A percentile compares a stretch with the other conserved stretches of the same genome.
phyloP scores from a whole-genome alignment of 2,888 invertebrate genomes.

The Tolmerus cingulatus region DNA sequence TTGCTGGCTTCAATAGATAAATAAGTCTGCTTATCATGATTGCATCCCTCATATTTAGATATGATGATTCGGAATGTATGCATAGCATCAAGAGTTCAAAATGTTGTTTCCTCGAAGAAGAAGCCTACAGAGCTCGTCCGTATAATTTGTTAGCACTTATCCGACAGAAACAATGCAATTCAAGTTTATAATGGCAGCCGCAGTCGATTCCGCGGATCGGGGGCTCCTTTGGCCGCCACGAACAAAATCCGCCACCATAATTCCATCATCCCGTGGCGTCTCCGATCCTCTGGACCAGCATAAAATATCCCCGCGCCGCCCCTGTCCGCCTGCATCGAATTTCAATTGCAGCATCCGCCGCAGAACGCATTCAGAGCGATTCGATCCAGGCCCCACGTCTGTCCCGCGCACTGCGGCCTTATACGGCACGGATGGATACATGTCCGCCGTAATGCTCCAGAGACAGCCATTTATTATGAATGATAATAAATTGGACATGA shows the following conservation, averaged over 20 bases:
- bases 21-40: too few species aligned
- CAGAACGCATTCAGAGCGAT: background rate
- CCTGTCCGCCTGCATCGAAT: background rate
- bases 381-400: background rate
- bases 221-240: background rate
- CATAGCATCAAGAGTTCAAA: background rate
- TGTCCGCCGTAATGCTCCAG: conserved; percentile 13
- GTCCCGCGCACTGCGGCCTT: background rate
- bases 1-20: too few species aligned
- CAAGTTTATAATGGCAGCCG: background rate
- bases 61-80: too few species aligned
- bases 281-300: background rate
- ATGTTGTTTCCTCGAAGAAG: background rate
- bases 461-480: conserved; percentile 42
- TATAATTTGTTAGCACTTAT: background rate
- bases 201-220: background rate
- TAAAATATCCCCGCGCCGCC: background rate
- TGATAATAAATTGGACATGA: conserved; percentile 44
- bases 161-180: background rate
- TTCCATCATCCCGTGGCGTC: background rate
- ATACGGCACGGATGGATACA: background rate
- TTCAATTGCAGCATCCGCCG: conserved; percentile 13
- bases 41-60: too few species aligned
- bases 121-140: background rate
- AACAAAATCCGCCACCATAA: background rate